Evolutionary conservation across 2,113 vertebrate species (phyloP).

Genomic region (Azemiops feae): DNA sequence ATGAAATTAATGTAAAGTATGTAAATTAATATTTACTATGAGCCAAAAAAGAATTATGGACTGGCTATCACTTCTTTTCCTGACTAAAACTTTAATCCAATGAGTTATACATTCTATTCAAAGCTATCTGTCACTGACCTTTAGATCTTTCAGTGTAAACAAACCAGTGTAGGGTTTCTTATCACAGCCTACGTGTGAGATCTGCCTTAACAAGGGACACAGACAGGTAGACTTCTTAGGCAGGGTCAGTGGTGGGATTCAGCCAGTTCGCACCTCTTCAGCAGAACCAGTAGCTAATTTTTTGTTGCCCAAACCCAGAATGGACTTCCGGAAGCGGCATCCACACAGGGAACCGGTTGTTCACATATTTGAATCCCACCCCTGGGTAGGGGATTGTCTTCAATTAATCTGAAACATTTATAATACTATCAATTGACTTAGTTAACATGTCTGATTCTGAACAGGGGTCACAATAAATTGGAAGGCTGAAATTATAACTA

Average conservation of each 20-base stretch:
- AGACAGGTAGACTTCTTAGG: neutral
- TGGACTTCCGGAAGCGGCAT: too few species aligned
- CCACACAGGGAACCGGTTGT: too few species aligned
- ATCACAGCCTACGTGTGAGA: neutral
- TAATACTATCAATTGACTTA: neutral
- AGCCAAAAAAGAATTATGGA: neutral
- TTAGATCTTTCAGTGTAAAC: neutral
- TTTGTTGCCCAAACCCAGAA: too few species aligned
- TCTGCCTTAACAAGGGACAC: neutral
- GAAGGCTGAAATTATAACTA: neutral
- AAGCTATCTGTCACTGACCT: slow-evolving; percentile 5
- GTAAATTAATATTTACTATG: neutral
- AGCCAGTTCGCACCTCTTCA: too few species aligned
- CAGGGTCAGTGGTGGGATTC: too few species aligned
- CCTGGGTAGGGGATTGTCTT: neutral
- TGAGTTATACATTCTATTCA: neutral
- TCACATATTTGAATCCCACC: too few species aligned
- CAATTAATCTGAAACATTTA: neutral
- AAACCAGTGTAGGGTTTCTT: neutral
- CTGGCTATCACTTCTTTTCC: neutral
- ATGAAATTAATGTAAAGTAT: neutral
- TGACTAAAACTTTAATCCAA: neutral
- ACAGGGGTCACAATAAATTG: neutral
- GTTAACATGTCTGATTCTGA: neutral
- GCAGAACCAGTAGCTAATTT: too few species aligned